Conservation (phyloP, 92 coral and sea anemone genomes). For the Virgularia gustaviana region DNA sequence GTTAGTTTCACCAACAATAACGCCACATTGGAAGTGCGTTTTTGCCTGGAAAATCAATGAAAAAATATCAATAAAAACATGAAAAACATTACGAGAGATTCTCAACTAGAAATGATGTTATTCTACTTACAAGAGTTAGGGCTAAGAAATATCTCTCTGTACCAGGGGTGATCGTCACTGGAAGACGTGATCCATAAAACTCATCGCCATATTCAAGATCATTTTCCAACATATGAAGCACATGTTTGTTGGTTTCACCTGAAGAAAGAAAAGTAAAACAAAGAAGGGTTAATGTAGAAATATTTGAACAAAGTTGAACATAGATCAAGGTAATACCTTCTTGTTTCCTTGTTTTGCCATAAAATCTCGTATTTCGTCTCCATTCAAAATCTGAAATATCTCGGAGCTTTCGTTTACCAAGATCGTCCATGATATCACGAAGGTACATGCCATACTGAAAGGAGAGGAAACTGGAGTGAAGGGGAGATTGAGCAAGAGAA, state of each 20-base stretch:
- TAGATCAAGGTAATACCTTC: slow-evolving; percentile 31
- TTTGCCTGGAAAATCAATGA: slow-evolving; percentile 54
- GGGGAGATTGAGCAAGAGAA: not conserved
- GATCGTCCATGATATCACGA: slow-evolving; percentile 90
- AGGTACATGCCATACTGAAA: slow-evolving; percentile 91
- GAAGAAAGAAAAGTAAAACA: too few relatives aligned
- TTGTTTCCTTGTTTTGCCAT: slow-evolving; percentile 67
- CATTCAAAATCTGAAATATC: slow-evolving; percentile 96
- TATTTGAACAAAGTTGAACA: not conserved
- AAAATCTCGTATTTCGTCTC: slow-evolving; percentile 89
- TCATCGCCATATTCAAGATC: slow-evolving; percentile 88
- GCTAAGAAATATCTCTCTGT: slow-evolving; percentile 86
- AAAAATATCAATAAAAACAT: not conserved
- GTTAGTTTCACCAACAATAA: slow-evolving; percentile 73
- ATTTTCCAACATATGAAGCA: slow-evolving; percentile 84
- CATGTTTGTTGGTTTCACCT: too few relatives aligned
- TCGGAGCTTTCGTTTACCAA: slow-evolving; percentile 81
- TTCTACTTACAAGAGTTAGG: slow-evolving; percentile 75
- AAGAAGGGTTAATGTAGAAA: not conserved
- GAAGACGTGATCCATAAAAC: slow-evolving; percentile 79
- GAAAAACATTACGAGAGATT: too few relatives aligned
- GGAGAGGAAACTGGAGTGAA: not conserved
- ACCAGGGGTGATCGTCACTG: slow-evolving; percentile 76
- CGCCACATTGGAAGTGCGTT: slow-evolving; percentile 82
- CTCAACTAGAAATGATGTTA: too few relatives aligned